These are phyloP conservation scores for Pedicia rivosa DNA, from an alignment of 2,888 invertebrate species.

Conservation along the genomic window DNA sequence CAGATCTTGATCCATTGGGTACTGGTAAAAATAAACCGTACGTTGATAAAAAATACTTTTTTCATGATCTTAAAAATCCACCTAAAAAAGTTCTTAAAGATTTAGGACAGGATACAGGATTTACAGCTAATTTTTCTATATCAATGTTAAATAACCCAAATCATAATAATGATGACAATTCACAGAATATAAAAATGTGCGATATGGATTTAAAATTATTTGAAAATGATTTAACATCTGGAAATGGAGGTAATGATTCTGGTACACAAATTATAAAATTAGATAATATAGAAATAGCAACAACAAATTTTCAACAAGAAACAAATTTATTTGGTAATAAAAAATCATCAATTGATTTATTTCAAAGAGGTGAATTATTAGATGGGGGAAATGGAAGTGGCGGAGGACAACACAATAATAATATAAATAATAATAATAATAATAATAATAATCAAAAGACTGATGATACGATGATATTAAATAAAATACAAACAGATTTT, in stretches of 20 bases:
- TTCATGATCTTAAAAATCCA: slow-evolving; percentile 88
- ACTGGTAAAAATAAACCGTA: slow-evolving; percentile 84
- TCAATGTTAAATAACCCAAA: not conserved
- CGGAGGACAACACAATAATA: no score
- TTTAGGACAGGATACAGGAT: slow-evolving; percentile 26
- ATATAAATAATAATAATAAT: not conserved
- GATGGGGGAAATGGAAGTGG: no score
- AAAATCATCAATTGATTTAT: no score
- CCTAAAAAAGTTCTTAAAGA: slow-evolving; percentile 86
- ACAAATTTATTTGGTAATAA: no score
- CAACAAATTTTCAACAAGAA: no score
- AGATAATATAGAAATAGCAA: no score
- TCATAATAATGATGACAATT: not conserved
- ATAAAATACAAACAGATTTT: not conserved
- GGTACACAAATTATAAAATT: not conserved
- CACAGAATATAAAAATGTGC: not conserved
- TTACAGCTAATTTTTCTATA: slow-evolving; percentile 12
- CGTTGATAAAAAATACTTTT: slow-evolving; percentile 91
- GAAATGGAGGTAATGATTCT: no score
- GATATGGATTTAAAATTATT: slow-evolving; percentile 5
- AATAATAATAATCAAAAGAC: not conserved
- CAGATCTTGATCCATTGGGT: slow-evolving; percentile 84
- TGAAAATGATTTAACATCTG: not conserved
- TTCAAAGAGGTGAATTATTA: no score
- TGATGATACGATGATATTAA: not conserved